A percentile compares a stretch with the other conserved stretches of the same genome.
phyloP scores from a whole-genome alignment of 2,113 vertebrate genomes.

The Tauraco erythrolophus region DNA sequence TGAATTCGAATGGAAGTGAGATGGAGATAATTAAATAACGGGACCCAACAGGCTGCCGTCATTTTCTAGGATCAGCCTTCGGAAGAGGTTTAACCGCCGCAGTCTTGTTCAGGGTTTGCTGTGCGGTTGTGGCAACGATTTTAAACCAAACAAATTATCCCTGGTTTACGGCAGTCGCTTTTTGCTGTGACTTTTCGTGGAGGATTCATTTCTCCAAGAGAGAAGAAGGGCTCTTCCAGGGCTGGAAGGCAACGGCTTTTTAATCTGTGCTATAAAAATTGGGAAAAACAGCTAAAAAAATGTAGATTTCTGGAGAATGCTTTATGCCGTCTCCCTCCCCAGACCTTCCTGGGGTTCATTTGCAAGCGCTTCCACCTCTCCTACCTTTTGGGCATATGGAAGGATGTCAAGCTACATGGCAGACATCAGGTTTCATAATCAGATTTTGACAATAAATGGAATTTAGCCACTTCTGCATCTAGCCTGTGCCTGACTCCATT shows the following conservation, averaged over 20 bases:
- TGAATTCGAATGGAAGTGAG: neutral
- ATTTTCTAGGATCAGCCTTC: neutral
- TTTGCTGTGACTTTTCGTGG: neutral
- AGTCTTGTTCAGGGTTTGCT: neutral
- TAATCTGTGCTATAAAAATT: neutral
- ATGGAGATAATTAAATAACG: constrained; percentile 4
- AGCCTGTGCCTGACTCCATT: constrained; percentile 59
- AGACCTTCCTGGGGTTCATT: constrained; percentile 35
- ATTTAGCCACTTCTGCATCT: constrained; percentile 68
- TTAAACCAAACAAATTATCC: neutral
- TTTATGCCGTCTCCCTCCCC: neutral
- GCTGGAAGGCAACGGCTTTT: neutral
- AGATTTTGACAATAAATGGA: constrained; percentile 77
- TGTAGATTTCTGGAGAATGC: neutral
- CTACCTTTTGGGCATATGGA: constrained; percentile 27
- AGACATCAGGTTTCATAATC: constrained; percentile 75
- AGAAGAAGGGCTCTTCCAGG: neutral
- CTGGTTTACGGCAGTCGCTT: neutral
- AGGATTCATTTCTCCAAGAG: neutral
- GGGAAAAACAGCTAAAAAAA: neutral
- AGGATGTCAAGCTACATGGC: constrained; percentile 37
- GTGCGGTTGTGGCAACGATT: neutral
- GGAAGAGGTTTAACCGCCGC: neutral
- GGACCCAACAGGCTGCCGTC: neutral
- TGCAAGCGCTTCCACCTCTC: constrained; percentile 6